phyloP scores from a whole-genome alignment of 2,888 invertebrate species.

The Drosophila kanekoi region DNA sequence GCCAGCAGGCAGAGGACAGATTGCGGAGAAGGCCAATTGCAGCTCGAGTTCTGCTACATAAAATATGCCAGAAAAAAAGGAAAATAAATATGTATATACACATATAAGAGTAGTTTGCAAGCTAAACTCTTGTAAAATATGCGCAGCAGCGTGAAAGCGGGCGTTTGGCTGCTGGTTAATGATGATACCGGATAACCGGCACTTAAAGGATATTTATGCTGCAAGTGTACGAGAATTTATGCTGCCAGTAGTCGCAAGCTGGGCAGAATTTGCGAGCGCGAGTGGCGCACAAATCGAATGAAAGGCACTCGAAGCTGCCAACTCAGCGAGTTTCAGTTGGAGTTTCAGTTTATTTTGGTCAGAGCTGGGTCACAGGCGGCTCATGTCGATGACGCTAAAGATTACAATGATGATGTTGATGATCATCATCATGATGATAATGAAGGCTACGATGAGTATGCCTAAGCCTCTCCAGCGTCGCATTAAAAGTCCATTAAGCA shows the following conservation, averaged over 20 bases:
- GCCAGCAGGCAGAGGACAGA: conserved; percentile 24
- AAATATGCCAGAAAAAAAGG: conserved; percentile 61
- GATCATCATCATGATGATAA: conserved; percentile 4
- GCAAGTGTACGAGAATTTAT: conserved; percentile 39
- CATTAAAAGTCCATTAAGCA: conserved; percentile 73
- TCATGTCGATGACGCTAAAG: conserved; percentile 12
- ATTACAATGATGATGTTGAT: conserved; percentile 4
- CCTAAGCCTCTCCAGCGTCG: conserved; percentile 53
- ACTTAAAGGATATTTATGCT: conserved; percentile 77
- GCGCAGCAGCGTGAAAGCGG: conserved; percentile 72
- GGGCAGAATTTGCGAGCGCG: conserved; percentile 11
- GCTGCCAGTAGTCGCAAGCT: conserved; percentile 23
- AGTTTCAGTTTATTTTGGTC: conserved; percentile 42
- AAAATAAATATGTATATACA: conserved; percentile 6
- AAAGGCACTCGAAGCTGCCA: conserved; percentile 40
- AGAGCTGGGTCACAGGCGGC: conserved; percentile 49
- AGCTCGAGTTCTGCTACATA: conserved; percentile 50
- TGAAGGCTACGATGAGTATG: conserved; percentile 33
- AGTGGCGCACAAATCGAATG: conserved; percentile 16
- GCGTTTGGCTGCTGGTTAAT: conserved; percentile 71
- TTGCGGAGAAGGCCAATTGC: conserved; percentile 33
- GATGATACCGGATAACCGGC: conserved; percentile 74
- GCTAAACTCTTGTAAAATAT: conserved; percentile 52
- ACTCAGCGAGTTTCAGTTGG: conserved; percentile 29
- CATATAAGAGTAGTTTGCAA: conserved; percentile 14